These are phyloP conservation scores for Illadopsis cleaveri DNA, from an alignment of 2,113 vertebrate genomes.

Conservation along the genomic window DNA sequence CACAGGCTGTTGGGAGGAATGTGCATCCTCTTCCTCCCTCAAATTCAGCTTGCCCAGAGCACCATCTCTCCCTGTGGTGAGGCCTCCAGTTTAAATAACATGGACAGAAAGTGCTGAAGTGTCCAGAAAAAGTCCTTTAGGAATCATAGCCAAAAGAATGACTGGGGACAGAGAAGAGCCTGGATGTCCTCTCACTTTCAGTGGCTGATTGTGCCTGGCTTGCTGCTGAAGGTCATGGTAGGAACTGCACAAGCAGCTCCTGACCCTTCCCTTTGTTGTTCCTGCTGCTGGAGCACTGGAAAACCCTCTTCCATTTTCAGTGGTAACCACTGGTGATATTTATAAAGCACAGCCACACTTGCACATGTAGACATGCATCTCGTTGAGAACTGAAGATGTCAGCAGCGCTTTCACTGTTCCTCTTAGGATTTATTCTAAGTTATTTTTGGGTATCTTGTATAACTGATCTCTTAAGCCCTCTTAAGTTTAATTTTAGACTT, in stretches of 20 bases:
- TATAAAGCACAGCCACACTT: constrained; percentile 1
- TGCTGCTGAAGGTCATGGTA: neutral
- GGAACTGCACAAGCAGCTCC: neutral
- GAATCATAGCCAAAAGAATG: neutral
- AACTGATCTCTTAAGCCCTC: constrained; percentile 70
- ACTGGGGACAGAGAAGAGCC: neutral
- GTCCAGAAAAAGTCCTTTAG: neutral
- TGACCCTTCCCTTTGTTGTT: neutral
- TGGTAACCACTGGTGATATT: constrained; percentile 26
- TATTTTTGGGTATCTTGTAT: constrained; percentile 71
- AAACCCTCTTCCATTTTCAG: neutral
- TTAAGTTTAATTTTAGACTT: constrained; percentile 70
- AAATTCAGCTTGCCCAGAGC: neutral
- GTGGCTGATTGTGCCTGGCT: neutral
- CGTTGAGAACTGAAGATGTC: constrained; percentile 48
- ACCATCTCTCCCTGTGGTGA: neutral
- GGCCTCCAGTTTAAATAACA: neutral
- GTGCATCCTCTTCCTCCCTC: neutral
- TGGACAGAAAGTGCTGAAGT: neutral
- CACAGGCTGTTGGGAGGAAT: neutral
- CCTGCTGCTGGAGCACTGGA: neutral
- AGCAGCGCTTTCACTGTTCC: constrained; percentile 48
- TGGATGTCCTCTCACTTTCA: neutral
- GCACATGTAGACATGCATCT: constrained; percentile 32
- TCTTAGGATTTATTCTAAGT: constrained; percentile 64